Evolutionary conservation across 2,888 invertebrate genomes (phyloP).

Genomic region (Macaria liturata): DNA sequence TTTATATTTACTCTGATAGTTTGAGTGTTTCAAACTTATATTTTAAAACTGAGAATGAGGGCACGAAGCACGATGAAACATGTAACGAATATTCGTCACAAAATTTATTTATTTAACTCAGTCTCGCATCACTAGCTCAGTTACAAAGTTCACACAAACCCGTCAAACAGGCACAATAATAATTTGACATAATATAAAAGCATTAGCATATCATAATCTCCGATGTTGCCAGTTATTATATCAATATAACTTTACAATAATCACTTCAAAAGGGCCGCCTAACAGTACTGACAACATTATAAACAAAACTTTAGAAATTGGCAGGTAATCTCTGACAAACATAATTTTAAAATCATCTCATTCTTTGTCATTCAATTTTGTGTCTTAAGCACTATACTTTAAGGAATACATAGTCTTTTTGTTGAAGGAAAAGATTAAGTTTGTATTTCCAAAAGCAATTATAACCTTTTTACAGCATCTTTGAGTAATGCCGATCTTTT

Average conservation of each 20-base stretch:
- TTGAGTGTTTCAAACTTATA: too few species aligned
- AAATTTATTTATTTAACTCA: too few species aligned
- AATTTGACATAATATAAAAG: conserved; percentile 13
- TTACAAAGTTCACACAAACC: too few species aligned
- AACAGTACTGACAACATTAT: conserved; percentile 39
- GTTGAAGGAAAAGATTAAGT: conserved; percentile 1
- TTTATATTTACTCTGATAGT: too few species aligned
- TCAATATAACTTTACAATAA: conserved; percentile 12
- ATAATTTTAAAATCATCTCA: conserved; percentile 11
- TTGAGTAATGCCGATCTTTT: conserved; percentile 58
- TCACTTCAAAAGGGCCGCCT: conserved; percentile 35
- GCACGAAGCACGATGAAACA: too few species aligned
- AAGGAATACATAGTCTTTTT: background rate
- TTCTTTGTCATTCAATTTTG: conserved; percentile 23
- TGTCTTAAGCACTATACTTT: conserved; percentile 11
- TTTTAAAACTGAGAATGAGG: too few species aligned
- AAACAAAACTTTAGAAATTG: conserved; percentile 38
- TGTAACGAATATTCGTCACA: too few species aligned
- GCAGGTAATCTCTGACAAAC: conserved; percentile 40
- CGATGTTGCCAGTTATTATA: conserved; percentile 15
- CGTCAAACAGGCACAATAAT: too few species aligned
- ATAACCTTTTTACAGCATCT: conserved; percentile 61
- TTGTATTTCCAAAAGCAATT: conserved; percentile 47
- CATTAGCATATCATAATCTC: conserved; percentile 30
- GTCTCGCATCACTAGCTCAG: too few species aligned